Conservation (phyloP, 2,113 vertebrate species). For the Burhinus bistriatus region DNA sequence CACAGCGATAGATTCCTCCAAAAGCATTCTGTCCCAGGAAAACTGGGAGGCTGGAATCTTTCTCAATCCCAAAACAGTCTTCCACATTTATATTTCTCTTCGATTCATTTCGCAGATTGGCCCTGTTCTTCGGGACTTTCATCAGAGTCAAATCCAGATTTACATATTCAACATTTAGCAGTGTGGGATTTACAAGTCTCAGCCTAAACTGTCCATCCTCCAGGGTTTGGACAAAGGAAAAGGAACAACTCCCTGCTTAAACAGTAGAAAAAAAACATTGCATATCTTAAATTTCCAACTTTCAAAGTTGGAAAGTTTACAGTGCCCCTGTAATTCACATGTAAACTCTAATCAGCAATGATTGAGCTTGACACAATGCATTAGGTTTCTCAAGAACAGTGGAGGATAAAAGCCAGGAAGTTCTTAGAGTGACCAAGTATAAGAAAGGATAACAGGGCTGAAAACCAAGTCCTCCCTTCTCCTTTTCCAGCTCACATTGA, state of each 20-base stretch:
- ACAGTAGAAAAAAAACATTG: neutral
- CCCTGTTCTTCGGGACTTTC: neutral
- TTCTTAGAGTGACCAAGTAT: neutral
- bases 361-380: neutral
- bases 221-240: neutral
- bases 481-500: neutral
- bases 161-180: neutral
- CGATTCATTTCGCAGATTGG: neutral
- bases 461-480: neutral
- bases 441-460: neutral
- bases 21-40: neutral
- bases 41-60: neutral
- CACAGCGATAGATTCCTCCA: neutral
- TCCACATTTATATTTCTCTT: neutral
- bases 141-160: neutral
- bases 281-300: neutral
- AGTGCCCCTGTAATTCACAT: neutral
- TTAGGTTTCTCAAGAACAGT: neutral
- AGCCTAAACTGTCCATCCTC: neutral
- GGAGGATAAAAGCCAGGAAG: neutral
- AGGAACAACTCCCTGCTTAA: neutral
- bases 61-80: neutral
- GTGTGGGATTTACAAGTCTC: neutral
- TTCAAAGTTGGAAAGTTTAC: neutral
- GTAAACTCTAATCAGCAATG: neutral